phyloP scores from a whole-genome alignment of 1,140 invertebrate species.

The Heliconius melpomene region DNA sequence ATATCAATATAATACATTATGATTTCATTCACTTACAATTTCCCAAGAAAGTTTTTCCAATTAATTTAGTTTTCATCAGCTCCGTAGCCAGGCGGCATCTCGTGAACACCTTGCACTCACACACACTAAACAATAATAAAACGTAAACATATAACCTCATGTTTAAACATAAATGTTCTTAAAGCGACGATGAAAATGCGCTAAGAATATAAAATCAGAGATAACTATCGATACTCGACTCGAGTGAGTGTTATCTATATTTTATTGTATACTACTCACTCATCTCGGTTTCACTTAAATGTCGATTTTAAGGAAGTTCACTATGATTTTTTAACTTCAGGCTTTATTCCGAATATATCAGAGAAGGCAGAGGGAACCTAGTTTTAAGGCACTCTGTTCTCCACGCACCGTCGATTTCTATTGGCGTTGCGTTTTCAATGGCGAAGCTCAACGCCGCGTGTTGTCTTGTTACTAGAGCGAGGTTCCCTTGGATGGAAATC shows the following conservation, averaged over 20 bases:
- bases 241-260: neutral
- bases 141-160: conserved; percentile 31
- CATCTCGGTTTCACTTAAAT: neutral
- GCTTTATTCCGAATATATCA: too few species aligned
- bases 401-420: too few species aligned
- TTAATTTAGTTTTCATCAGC: conserved; percentile 33
- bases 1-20: neutral
- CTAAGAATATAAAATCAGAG: conserved; percentile 14
- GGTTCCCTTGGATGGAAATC: too few species aligned
- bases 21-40: conserved; percentile 31
- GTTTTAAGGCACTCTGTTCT: too few species aligned
- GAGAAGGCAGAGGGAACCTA: too few species aligned
- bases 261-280: neutral
- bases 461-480: too few species aligned
- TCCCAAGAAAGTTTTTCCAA: conserved; percentile 41
- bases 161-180: conserved; percentile 1
- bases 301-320: neutral
- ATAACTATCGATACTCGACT: conserved; percentile 12
- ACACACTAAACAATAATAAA: conserved; percentile 28
- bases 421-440: too few species aligned
- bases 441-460: too few species aligned
- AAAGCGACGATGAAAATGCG: neutral
- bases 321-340: too few species aligned
- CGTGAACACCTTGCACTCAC: conserved; percentile 36
- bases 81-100: conserved; percentile 37